These are phyloP conservation scores for Drosophila meridiana DNA, from an alignment of 2,888 invertebrate species.

Conservation along the genomic window DNA sequence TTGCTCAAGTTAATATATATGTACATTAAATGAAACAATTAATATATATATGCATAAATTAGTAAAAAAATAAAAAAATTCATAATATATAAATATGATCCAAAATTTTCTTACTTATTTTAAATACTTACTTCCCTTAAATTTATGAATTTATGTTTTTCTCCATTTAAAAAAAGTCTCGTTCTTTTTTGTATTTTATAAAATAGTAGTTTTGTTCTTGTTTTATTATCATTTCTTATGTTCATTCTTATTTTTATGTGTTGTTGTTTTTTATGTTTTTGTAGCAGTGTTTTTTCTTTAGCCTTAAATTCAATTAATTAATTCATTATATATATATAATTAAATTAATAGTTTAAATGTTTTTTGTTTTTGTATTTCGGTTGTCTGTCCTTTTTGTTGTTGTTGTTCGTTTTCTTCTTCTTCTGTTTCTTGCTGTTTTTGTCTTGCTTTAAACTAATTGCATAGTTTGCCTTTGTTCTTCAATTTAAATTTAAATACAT, in stretches of 20 bases:
- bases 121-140: background rate
- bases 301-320: slow-evolving; percentile 76
- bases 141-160: background rate
- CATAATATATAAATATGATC: background rate
- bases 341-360: slow-evolving; percentile 82
- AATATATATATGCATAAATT: no score
- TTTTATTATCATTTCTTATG: slow-evolving; percentile 75
- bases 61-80: background rate
- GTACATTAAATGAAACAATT: background rate
- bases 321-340: slow-evolving; percentile 69
- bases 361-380: slow-evolving; percentile 67
- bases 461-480: slow-evolving; percentile 56
- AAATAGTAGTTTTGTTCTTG: slow-evolving; percentile 80
- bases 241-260: slow-evolving; percentile 52
- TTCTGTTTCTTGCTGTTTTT: slow-evolving; percentile 22
- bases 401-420: slow-evolving; percentile 25
- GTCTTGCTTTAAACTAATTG: slow-evolving; percentile 64
- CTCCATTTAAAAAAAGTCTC: slow-evolving; percentile 1
- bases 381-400: slow-evolving; percentile 27
- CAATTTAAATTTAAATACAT: slow-evolving; percentile 66
- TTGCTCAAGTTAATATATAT: background rate
- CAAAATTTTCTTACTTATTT: background rate
- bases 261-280: slow-evolving; percentile 46
- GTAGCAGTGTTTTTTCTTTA: slow-evolving; percentile 58
- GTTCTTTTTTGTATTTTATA: slow-evolving; percentile 68